Conservation (phyloP, 2,888 invertebrate genomes). For the Tetropium fuscum region DNA sequence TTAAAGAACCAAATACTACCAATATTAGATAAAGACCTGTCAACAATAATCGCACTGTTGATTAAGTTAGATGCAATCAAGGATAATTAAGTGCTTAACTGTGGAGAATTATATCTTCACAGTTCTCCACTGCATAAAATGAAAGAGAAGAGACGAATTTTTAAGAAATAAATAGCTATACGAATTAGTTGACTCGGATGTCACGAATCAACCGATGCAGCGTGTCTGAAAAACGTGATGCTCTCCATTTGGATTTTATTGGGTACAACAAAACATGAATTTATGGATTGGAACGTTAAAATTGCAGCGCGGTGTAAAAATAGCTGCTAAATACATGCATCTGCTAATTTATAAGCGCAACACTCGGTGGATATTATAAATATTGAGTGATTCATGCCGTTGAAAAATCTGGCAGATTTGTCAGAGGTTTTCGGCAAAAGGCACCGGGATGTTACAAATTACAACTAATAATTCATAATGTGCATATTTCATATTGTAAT, state of each 20-base stretch:
- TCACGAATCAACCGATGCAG: slow-evolving; percentile 1
- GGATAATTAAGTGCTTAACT: slow-evolving; percentile 13
- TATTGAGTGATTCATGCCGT: slow-evolving; percentile 22
- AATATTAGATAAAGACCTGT: no score
- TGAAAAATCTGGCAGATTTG: slow-evolving; percentile 42
- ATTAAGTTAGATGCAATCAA: no score
- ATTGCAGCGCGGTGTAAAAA: slow-evolving; percentile 12
- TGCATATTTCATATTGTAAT: slow-evolving; percentile 5
- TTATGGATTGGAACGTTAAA: slow-evolving; percentile 9
- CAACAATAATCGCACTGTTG: no score
- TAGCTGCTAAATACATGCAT: slow-evolving; percentile 11
- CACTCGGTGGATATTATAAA: slow-evolving; percentile 17
- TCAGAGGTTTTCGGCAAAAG: slow-evolving; percentile 27
- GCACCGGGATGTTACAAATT: slow-evolving; percentile 20
- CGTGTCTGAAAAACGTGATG: slow-evolving; percentile 12
- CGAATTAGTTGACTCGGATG: slow-evolving; percentile 4
- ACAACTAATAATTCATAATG: slow-evolving; percentile 19
- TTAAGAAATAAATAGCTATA: slow-evolving; percentile 10
- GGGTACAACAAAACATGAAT: slow-evolving; percentile 6
- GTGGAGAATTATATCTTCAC: slow-evolving; percentile 15
- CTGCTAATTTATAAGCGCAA: slow-evolving; percentile 20
- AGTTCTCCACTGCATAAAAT: slow-evolving; percentile 8
- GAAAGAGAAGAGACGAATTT: no score
- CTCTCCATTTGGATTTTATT: slow-evolving; percentile 1
- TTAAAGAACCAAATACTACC: no score